phyloP scores from a whole-genome alignment of 2,113 vertebrate species.

The Emberiza fucata region DNA sequence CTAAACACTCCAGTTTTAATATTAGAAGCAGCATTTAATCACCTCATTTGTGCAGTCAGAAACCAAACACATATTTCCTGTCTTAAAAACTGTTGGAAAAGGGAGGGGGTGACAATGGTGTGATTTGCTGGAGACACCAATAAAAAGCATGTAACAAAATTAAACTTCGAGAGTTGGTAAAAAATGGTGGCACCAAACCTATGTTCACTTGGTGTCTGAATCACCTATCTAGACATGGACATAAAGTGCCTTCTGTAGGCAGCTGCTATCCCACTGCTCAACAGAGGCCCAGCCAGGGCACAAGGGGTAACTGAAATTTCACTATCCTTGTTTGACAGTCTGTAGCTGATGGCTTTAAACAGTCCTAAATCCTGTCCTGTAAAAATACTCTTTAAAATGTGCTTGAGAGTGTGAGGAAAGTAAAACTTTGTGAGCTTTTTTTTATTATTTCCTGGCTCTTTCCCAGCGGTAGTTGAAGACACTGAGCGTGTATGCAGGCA shows the following conservation, averaged over 20 bases:
- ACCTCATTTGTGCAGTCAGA: background rate
- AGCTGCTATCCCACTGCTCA: background rate
- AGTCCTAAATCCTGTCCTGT: background rate
- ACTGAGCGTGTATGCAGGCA: background rate
- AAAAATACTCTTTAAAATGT: background rate
- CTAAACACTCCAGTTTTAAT: background rate
- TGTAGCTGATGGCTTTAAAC: constrained; percentile 12
- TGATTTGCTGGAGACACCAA: background rate
- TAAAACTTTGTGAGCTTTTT: background rate
- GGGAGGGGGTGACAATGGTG: background rate
- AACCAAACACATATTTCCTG: background rate
- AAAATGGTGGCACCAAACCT: background rate
- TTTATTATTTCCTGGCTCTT: background rate
- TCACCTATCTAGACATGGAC: background rate
- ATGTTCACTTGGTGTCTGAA: background rate
- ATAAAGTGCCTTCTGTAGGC: background rate
- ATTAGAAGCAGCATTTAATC: background rate
- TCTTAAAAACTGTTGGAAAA: background rate
- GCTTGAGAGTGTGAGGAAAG: background rate
- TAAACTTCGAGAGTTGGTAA: background rate
- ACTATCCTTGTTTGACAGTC: background rate
- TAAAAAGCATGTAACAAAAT: background rate
- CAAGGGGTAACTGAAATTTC: background rate
- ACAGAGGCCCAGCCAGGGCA: background rate
- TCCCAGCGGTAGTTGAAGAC: background rate